Evolutionary conservation across 2,888 invertebrate species (phyloP).

Genomic region (Mesochorus sp.): DNA sequence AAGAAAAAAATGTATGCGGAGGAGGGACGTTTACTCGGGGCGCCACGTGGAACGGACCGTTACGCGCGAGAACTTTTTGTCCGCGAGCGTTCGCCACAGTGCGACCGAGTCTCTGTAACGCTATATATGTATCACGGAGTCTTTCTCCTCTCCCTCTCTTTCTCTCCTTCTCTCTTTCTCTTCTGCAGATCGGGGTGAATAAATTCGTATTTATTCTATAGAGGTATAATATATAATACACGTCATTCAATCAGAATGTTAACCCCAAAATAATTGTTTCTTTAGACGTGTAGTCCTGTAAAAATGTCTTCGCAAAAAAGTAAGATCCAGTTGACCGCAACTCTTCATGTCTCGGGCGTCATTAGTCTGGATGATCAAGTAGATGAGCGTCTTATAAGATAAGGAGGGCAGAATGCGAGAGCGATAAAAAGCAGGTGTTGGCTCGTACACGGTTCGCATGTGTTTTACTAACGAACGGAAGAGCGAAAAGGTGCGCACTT

Average conservation of each 20-base stretch:
- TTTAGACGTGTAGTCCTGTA: too few relatives aligned
- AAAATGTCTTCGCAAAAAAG: too few relatives aligned
- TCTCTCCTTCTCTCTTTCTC: conserved; percentile 49
- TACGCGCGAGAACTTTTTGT: conserved; percentile 70
- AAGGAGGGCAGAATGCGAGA: neutral
- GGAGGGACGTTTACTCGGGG: conserved; percentile 77
- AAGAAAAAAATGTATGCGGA: conserved; percentile 69
- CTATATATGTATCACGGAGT: conserved; percentile 5
- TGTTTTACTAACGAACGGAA: neutral
- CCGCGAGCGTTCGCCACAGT: conserved; percentile 51
- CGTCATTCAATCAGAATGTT: too few relatives aligned
- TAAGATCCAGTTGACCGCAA: neutral
- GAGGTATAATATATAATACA: too few relatives aligned
- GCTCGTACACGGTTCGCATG: neutral
- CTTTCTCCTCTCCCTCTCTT: conserved; percentile 19
- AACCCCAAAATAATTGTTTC: too few relatives aligned
- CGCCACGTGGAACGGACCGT: conserved; percentile 81
- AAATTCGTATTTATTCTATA: conserved; percentile 41
- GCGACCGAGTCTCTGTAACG: conserved; percentile 47
- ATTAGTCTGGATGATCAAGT: conserved; percentile 15
- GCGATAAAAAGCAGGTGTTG: conserved; percentile 12
- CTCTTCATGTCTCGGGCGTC: conserved; percentile 6
- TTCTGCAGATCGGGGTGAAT: conserved; percentile 28
- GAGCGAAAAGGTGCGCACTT: neutral
- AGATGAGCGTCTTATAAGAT: neutral